Evolutionary conservation across 2,113 vertebrate genomes (phyloP), one percentile per base, ranked within the genome.

Genomic region (Prionailurus viverrinus): DNA sequence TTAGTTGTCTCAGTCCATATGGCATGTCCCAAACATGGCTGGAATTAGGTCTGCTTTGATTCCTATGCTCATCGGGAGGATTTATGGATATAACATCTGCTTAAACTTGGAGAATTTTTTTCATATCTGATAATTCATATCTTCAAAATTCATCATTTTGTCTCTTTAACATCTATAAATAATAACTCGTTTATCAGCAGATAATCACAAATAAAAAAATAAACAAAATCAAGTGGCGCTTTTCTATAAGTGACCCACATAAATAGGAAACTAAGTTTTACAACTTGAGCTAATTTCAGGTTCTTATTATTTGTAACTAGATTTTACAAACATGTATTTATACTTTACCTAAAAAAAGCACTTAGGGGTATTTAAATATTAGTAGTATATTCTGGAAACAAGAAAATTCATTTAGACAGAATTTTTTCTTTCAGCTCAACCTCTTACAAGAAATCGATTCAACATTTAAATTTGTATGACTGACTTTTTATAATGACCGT

Each of bases 61-160:
- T 92, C 84, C 15, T 81, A 19, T 89, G 68, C 78, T 94, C 85
- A 53, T 53, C 79, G 93, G 82, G 79, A 96, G 71, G 36, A 92
- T 93, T 97, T 96, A 84, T n/a, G 25, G 63, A 63, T 91, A 69
- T 69, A 88, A 94, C 81, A 96, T 93, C 94, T 97, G 74, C 68
- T 90, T 71, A 95, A 91, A 95, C 16, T 63, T 74, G 55, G 41
- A 29, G 5, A 73, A 4, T 29, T 95, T 96, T 84, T 93, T 91
- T 39, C 39, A 13, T 76, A 85, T 53, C 71, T 74, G 78, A 13
- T 95, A 48, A 68, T 87, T 96, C 89, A 23, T 51, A 19, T 73
- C 66, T 96, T 86, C 15, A 66, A 90, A 96, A 68, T 18, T 85
- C 45, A 81, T 45, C 9, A 80, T 90, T 95, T 68, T 29, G 74